A percentile compares a stretch with the other conserved stretches of the same genome.
phyloP scores from a whole-genome alignment of 2,888 invertebrate genomes.

The Alloscopus bannaensis region DNA sequence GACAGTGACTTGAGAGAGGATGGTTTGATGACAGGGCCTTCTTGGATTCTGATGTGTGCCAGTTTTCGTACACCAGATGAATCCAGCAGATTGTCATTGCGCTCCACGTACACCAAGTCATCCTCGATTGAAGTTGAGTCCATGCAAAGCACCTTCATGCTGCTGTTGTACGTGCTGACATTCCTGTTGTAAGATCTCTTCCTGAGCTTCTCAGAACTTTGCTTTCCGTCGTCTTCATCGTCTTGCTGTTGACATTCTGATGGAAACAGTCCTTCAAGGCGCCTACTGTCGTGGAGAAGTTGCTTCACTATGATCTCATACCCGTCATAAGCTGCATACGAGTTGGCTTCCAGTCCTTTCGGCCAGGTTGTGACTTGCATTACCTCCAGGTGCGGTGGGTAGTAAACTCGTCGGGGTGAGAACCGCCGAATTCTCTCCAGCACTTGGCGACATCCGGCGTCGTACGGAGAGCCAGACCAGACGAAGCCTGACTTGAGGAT shows the following conservation, averaged over 20 bases:
- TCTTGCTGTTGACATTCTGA: background rate
- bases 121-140: too few relatives aligned
- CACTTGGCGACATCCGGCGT: constrained; percentile 30
- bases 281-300: constrained; percentile 34
- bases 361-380: constrained; percentile 38
- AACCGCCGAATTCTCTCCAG: constrained; percentile 25
- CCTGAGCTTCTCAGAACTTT: constrained; percentile 10
- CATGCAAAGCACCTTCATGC: too few relatives aligned
- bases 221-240: background rate
- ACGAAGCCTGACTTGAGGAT: constrained; percentile 63
- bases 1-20: background rate
- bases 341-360: background rate
- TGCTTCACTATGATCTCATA: constrained; percentile 45
- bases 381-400: background rate
- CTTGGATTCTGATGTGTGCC: too few relatives aligned
- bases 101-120: too few relatives aligned
- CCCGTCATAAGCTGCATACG: constrained; percentile 51
- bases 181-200: constrained; percentile 18
- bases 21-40: background rate
- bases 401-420: constrained; percentile 34
- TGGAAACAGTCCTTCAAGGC: constrained; percentile 12
- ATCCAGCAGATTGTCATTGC: too few relatives aligned
- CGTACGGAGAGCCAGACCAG: constrained; percentile 62
- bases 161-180: constrained; percentile 2
- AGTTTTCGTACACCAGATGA: too few relatives aligned